These are phyloP conservation scores for Drosophila differens DNA, from an alignment of 2,888 invertebrate species.

Conservation along the genomic window DNA sequence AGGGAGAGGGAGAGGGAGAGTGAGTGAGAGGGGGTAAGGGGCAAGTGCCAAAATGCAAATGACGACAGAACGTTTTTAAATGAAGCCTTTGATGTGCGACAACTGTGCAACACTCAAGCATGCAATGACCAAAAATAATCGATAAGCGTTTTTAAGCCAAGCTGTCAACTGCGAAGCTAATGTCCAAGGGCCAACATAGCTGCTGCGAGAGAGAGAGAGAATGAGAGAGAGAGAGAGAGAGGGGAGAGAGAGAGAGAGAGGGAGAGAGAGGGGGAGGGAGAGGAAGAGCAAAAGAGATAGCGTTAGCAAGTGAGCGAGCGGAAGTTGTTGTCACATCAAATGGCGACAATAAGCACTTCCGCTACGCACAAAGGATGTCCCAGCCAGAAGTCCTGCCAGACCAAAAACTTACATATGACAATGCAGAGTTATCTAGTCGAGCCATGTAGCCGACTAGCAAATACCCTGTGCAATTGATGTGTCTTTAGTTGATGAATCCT, in stretches of 20 bases:
- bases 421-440: neutral
- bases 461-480: neutral
- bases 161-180: conserved; percentile 50
- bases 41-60: conserved; percentile 77
- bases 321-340: conserved; percentile 81
- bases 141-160: conserved; percentile 50
- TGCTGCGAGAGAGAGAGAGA: conserved; percentile 17
- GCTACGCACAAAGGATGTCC: conserved; percentile 59
- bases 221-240: neutral
- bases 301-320: conserved; percentile 32
- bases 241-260: neutral
- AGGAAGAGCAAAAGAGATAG: neutral
- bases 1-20: neutral
- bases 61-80: conserved; percentile 45
- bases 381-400: conserved; percentile 3
- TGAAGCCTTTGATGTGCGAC: conserved; percentile 74
- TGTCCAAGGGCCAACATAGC: conserved; percentile 31
- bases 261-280: no score
- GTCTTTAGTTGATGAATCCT: neutral
- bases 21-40: conserved; percentile 23
- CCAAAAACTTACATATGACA: conserved; percentile 2
- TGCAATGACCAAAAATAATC: conserved; percentile 67
- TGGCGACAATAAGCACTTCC: conserved; percentile 79
- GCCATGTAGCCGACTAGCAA: neutral
- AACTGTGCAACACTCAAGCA: conserved; percentile 37